Base-by-base conservation (phyloP, 2,888 invertebrate genomes). In the Oligia latruncula region DNA sequence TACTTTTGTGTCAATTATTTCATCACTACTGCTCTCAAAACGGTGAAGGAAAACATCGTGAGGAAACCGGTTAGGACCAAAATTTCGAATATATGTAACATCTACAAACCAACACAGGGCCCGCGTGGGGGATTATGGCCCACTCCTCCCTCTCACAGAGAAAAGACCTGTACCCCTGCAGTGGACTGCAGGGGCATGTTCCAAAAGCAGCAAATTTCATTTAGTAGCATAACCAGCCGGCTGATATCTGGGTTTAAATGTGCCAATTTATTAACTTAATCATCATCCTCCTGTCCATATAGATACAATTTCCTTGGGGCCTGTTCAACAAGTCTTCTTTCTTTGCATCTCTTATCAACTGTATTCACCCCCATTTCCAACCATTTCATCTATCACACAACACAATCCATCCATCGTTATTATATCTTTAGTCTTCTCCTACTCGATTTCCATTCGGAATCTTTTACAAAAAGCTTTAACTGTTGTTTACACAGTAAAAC, bases 401-500 rank as follows among this genome's bases (percentile, higher is more conserved):
- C 20, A 20, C 11, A 55, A 29, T 6, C 17, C 4, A n/a, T 55
- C 4, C 5, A 20, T 35, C 5, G 15, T 11, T 29, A 35, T 52
- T 0, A 5, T 17, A 20, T 35, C 52, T 4, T 20, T 55, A 8
- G 5, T 11, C 9, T 43, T 20, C 3, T 29, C 35, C 1, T 29
- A 35, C 29, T 62, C 9, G 0, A 67, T 17, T 4, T 11, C 0
- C 40, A n/a, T 35, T 35, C 5, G 11, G 11, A 62, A 35, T 67
- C 5, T 72, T 62, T 15, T 65, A 29, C 35, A 68, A 29, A 73
- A 23, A 72, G 9, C 13, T 78, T 1, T 62, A 68, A 71, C 64
- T 60, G 17, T 55, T 79, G 60, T 74, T 74, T 64, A 58, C 55
- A 29, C n/a, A 35, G 15, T 35, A 78, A 13, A 78, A 58, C 15